Base-by-base conservation (phyloP, 1,140 invertebrate genomes). In the Bicyclus anynana region DNA sequence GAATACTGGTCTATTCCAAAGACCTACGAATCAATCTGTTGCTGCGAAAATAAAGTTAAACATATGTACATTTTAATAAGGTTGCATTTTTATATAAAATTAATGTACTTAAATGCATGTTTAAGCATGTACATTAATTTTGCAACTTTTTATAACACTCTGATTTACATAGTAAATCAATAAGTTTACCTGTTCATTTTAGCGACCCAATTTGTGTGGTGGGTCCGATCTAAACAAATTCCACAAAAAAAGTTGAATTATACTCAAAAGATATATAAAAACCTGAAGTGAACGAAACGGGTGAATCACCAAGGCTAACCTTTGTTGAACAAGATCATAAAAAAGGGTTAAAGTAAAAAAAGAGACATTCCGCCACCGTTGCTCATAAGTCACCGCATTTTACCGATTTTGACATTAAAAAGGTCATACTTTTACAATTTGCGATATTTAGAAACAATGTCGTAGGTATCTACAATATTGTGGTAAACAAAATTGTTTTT, bases 381-480 rank as follows among this genome's bases (percentile, higher is more conserved):
- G 60, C 61, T 59, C 65, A 63, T 67, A 67, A 67, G 61, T 67
- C 65, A 67, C 65, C 53, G 53, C 37, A 53, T 56, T 63, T 60
- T 56, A 67, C 60, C 57, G 65, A 60, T 60, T 67, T 56, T 54
- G 65, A 63, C 57, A 54, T 63, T 54, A 57, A 58, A 55, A 60
- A 59, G 62, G 50, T 57, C 57, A 40, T 35, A 2, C 38, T 6
- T 42, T 67, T 67, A 62, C 33, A 63, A 14, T 7, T 10, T 14
- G 16, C 47, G 55, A 57, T 33, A 5, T 29, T 23, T 37, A n/a
- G n/a, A n/a, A n/a, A n/a, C n/a, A n/a, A 21, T 4, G 37, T 44
- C 50, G 46, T 27, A 14, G 17, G 3, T n/a, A n/a, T n/a, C n/a
- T n/a, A n/a, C n/a, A n/a, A n/a, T n/a, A n/a, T n/a, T n/a, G n/a